Evolutionary conservation across 2,888 invertebrate genomes (phyloP).

Genomic region (Sesia apiformis): DNA sequence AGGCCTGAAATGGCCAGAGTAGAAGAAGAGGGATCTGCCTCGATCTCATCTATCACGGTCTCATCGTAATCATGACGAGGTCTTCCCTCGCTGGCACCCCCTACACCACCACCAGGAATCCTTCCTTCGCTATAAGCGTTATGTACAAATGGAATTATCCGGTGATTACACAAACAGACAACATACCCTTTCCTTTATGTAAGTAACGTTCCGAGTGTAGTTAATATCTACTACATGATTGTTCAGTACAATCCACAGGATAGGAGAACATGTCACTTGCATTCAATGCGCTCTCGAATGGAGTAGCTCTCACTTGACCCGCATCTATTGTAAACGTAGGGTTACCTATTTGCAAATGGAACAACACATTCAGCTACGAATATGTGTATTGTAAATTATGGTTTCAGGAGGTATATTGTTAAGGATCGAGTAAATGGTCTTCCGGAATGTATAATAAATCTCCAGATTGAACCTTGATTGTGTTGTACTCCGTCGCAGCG

Average conservation of each 20-base stretch:
- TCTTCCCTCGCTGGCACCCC: background rate
- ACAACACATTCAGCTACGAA: too few species aligned
- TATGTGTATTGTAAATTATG: too few species aligned
- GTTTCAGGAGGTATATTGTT: too few species aligned
- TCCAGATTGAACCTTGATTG: too few species aligned
- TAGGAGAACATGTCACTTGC: conserved; percentile 5
- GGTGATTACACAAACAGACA: too few species aligned
- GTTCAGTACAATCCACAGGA: background rate
- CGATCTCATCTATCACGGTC: background rate
- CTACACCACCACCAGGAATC: background rate
- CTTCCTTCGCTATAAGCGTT: background rate
- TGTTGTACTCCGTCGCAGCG: too few species aligned
- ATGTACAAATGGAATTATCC: background rate
- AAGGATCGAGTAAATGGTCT: too few species aligned
- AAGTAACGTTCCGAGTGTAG: too few species aligned
- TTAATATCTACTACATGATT: too few species aligned
- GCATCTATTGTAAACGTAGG: background rate
- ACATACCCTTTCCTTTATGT: too few species aligned
- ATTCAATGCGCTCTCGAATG: conserved; percentile 2
- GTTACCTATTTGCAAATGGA: background rate
- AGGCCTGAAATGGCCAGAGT: background rate
- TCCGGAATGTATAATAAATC: too few species aligned
- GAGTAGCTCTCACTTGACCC: conserved; percentile 4
- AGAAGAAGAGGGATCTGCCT: background rate
- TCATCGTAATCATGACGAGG: background rate